Conservation (phyloP, 1,140 invertebrate genomes). For the Drosophila repletoides region DNA sequence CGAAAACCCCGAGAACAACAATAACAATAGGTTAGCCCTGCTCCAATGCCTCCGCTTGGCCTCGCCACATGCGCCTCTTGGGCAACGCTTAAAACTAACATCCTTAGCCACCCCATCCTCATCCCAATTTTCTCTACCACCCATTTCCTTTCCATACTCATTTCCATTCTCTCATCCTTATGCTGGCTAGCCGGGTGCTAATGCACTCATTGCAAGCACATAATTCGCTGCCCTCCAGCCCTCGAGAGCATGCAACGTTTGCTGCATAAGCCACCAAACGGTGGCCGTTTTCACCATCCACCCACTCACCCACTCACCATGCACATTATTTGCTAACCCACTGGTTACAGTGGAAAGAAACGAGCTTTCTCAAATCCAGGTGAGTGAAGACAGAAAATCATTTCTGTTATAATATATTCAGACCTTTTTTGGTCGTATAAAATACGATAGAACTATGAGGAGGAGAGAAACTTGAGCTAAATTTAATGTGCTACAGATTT, state of each 20-base stretch:
- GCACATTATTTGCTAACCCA: conserved; percentile 9
- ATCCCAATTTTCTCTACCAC: neutral
- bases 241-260: conserved; percentile 57
- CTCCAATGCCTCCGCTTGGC: conserved; percentile 37
- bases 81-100: conserved; percentile 67
- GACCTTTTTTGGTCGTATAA: too few species aligned
- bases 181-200: conserved; percentile 55
- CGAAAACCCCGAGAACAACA: conserved; percentile 2
- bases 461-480: too few species aligned
- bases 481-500: too few species aligned
- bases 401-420: too few species aligned
- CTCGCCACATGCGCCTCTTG: conserved; percentile 45
- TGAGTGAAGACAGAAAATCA: too few species aligned
- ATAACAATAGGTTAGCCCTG: conserved; percentile 27
- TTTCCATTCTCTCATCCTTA: conserved; percentile 12
- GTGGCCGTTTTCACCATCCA: conserved; percentile 26
- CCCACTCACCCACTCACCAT: too few species aligned
- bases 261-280: conserved; percentile 48
- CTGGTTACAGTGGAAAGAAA: conserved; percentile 57
- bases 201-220: conserved; percentile 76
- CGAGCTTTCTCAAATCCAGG: too few species aligned
- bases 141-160: neutral
- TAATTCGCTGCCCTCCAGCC: conserved; percentile 73
- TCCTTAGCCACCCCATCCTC: conserved; percentile 41
- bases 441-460: too few species aligned